Percentiles rank a stretch among this genome's conserved stretches.
Evolutionary conservation across 2,888 invertebrate species (phyloP).

Genomic region (Uloborus plumipes): DNA sequence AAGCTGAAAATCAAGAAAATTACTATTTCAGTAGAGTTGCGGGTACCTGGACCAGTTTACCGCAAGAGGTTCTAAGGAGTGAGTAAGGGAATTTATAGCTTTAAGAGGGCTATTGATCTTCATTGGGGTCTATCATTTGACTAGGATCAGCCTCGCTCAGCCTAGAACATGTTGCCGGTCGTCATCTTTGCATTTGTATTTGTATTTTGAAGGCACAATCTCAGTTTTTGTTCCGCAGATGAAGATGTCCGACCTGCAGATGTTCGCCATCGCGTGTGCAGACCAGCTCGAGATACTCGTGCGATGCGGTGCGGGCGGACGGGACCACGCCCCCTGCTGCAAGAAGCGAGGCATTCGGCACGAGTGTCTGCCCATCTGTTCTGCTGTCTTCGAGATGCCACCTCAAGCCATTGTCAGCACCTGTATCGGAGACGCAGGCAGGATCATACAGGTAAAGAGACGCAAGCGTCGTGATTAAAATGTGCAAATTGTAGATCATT

Average conservation of each 20-base stretch:
- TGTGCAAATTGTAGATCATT: too few relatives aligned
- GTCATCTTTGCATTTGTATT: too few relatives aligned
- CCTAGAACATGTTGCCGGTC: too few relatives aligned
- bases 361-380: conserved; percentile 81
- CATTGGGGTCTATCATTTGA: too few relatives aligned
- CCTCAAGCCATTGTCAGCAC: conserved; percentile 76
- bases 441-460: conserved; percentile 61
- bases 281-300: conserved; percentile 82
- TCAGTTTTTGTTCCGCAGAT: conserved; percentile 69
- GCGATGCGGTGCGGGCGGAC: conserved; percentile 78
- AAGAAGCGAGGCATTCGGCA: conserved; percentile 80
- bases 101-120: too few relatives aligned
- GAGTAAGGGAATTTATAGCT: too few relatives aligned
- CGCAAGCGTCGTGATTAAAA: background rate
- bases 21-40: too few relatives aligned
- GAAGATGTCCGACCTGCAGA: conserved; percentile 83
- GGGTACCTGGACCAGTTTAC: too few relatives aligned
- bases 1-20: too few relatives aligned
- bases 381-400: conserved; percentile 77
- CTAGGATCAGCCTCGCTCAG: too few relatives aligned
- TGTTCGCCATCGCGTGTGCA: conserved; percentile 81
- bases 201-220: too few relatives aligned
- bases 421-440: conserved; percentile 64
- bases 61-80: too few relatives aligned
- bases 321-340: conserved; percentile 84